Evolutionary conservation across 1,140 invertebrate species (phyloP).

Genomic region (Frieseomelitta varia): DNA sequence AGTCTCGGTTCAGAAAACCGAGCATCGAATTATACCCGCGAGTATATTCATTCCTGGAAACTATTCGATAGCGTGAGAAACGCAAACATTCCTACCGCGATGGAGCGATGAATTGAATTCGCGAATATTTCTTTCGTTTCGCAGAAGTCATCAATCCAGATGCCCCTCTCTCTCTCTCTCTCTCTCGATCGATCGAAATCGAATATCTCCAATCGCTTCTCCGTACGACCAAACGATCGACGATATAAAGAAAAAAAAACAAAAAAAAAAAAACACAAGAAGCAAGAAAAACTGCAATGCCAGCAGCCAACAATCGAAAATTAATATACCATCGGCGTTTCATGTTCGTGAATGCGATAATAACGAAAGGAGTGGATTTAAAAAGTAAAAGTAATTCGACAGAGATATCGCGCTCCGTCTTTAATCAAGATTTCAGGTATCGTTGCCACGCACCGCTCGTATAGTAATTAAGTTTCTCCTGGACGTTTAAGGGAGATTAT

Average conservation of each 20-base stretch:
- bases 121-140: background rate
- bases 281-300: too few species aligned
- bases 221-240: too few species aligned
- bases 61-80: conserved; percentile 19
- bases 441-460: background rate
- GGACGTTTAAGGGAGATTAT: conserved; percentile 42
- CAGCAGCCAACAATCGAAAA: background rate
- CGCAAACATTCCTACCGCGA: background rate
- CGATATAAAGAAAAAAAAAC: background rate
- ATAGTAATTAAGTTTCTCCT: conserved; percentile 47
- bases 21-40: background rate
- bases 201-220: background rate
- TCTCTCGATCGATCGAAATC: background rate
- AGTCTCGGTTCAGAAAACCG: background rate
- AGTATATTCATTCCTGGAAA: background rate
- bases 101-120: background rate
- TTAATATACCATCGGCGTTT: background rate
- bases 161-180: background rate
- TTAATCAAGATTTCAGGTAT: background rate
- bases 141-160: background rate
- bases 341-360: background rate
- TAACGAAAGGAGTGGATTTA: background rate
- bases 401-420: background rate
- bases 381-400: background rate
- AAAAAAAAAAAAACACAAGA: too few species aligned